phyloP scores from a whole-genome alignment of 2,888 invertebrate species.

The Limnephilus auricula region DNA sequence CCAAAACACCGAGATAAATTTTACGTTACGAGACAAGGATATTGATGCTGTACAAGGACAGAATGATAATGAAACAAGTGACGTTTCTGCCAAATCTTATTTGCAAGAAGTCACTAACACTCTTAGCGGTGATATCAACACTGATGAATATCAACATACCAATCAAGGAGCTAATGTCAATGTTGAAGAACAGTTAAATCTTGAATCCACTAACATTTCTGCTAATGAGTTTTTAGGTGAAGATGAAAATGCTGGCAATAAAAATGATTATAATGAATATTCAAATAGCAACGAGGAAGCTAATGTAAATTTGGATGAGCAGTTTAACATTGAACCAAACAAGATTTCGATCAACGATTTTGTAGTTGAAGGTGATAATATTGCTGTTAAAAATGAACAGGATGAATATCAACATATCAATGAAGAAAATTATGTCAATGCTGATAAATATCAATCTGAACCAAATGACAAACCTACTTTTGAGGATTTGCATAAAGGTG shows the following conservation, averaged over 20 bases:
- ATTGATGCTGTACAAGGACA: neutral
- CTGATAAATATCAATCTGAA: neutral
- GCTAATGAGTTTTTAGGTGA: neutral
- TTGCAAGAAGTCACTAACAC: neutral
- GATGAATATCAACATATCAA: neutral
- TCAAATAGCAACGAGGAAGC: neutral
- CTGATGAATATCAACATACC: neutral
- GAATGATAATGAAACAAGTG: neutral
- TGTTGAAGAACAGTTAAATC: neutral
- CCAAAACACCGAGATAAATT: neutral
- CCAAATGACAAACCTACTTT: neutral
- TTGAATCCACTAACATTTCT: neutral
- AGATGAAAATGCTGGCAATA: neutral
- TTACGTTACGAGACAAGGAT: neutral
- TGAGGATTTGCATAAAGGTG: neutral
- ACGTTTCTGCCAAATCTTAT: neutral
- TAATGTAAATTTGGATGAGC: neutral
- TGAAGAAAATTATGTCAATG: neutral
- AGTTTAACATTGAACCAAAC: neutral
- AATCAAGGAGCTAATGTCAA: neutral
- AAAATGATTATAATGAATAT: neutral
- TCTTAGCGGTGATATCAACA: neutral
- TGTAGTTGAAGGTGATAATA: neutral
- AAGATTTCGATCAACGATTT: neutral
- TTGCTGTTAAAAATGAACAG: neutral